Evolutionary conservation across 2,888 invertebrate genomes (phyloP).

Genomic region (Lycocerus yunnanus): DNA sequence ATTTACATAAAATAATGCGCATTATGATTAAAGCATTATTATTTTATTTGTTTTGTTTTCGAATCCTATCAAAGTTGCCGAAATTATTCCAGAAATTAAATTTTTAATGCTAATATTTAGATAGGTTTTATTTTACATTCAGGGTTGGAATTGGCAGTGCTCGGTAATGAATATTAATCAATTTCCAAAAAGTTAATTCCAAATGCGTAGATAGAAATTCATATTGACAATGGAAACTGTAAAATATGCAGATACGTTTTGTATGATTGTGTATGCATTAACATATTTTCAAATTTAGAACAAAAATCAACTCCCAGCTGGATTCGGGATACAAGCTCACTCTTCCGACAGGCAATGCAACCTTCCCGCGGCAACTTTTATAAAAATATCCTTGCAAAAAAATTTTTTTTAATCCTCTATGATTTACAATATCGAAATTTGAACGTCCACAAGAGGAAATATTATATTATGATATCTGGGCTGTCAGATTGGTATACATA

Average conservation of each 20-base stretch:
- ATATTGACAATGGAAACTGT: background rate
- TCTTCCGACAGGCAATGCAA: background rate
- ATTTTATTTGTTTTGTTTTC: background rate
- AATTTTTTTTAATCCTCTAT: background rate
- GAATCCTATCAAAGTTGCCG: background rate
- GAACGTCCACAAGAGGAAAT: background rate
- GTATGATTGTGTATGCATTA: too few species aligned
- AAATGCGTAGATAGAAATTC: background rate
- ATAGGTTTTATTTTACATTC: background rate
- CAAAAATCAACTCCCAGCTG: too few species aligned
- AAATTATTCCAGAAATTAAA: background rate
- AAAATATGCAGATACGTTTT: background rate
- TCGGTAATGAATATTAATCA: background rate
- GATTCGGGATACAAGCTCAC: background rate
- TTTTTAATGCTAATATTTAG: background rate
- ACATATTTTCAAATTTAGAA: too few species aligned
- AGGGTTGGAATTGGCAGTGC: background rate
- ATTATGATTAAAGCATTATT: background rate
- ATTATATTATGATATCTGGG: background rate
- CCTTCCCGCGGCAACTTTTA: background rate
- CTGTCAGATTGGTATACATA: background rate
- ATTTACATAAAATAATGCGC: background rate
- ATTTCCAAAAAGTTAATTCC: background rate
- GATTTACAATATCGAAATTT: background rate
- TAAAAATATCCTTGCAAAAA: background rate